Percentiles rank a stretch among this genome's conserved stretches.
Conservation (phyloP, 2,113 vertebrate genomes). For the Ardeotis arabs region DNA sequence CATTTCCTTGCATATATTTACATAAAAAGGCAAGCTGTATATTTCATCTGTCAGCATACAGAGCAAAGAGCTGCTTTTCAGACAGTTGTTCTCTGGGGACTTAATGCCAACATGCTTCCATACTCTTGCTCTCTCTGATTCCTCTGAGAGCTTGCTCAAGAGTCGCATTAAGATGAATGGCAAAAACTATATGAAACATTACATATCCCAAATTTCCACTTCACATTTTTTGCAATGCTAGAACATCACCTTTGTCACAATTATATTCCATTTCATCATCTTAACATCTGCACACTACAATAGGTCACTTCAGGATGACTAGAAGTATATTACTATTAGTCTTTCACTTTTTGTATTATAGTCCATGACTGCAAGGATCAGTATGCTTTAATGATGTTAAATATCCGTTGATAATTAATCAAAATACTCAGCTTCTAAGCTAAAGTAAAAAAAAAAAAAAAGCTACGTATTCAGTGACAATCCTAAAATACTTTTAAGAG, state of each 20-base stretch:
- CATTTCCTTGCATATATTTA: conserved; percentile 34
- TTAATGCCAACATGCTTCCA: neutral
- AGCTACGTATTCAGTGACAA: neutral
- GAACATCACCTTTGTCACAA: neutral
- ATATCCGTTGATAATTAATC: neutral
- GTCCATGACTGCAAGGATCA: neutral
- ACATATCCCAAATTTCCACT: neutral
- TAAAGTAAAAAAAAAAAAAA: neutral
- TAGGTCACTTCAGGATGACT: neutral
- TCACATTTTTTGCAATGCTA: neutral
- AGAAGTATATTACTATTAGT: neutral
- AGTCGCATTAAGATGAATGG: neutral
- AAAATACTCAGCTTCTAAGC: neutral
- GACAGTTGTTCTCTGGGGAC: neutral
- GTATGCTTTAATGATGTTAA: neutral
- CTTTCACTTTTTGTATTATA: neutral
- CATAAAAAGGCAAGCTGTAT: conserved; percentile 16
- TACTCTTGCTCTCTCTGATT: neutral
- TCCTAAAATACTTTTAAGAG: neutral
- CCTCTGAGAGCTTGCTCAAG: neutral
- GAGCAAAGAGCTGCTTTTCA: neutral
- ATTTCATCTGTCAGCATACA: neutral
- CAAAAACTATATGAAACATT: neutral
- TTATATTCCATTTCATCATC: neutral
- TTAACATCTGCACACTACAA: neutral